Evolutionary conservation across 1,140 invertebrate genomes (phyloP).

Genomic region (Venturia canescens): DNA sequence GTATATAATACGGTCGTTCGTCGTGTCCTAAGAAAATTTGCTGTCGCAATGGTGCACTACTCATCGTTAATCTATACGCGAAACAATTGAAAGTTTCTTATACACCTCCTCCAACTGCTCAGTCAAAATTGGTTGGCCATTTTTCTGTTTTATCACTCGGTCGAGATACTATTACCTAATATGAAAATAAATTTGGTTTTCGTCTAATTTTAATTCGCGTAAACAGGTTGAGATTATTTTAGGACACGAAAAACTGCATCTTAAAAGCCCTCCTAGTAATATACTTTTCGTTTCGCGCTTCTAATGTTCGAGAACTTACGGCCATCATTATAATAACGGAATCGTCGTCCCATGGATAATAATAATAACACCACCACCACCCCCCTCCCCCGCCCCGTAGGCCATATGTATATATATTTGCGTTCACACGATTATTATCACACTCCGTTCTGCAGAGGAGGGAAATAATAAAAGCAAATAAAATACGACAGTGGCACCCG

Average conservation of each 20-base stretch:
- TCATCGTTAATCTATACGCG: too few species aligned
- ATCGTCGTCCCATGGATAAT: conserved; percentile 40
- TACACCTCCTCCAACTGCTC: too few species aligned
- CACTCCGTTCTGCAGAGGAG: background rate
- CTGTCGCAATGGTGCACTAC: too few species aligned
- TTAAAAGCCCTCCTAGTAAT: background rate
- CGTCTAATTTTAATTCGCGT: background rate
- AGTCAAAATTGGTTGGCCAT: too few species aligned
- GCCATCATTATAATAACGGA: conserved; percentile 31
- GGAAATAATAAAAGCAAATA: too few species aligned
- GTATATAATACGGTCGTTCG: too few species aligned
- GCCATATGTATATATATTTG: conserved; percentile 44
- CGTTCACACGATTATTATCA: conserved; percentile 47
- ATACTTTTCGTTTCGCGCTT: background rate
- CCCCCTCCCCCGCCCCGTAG: conserved; percentile 49
- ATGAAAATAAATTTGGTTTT: too few species aligned
- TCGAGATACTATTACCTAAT: too few species aligned
- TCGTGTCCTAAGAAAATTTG: too few species aligned
- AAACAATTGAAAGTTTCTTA: too few species aligned
- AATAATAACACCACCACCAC: too few species aligned
- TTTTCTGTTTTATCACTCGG: too few species aligned
- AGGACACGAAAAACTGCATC: conserved; percentile 4
- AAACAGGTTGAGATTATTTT: background rate
- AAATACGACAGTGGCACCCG: conserved; percentile 36
- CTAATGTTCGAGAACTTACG: conserved; percentile 6